Percentiles rank a stretch among this genome's conserved stretches.
phyloP scores from a whole-genome alignment of 2,113 vertebrate genomes.

The Aviceda subcristata region DNA sequence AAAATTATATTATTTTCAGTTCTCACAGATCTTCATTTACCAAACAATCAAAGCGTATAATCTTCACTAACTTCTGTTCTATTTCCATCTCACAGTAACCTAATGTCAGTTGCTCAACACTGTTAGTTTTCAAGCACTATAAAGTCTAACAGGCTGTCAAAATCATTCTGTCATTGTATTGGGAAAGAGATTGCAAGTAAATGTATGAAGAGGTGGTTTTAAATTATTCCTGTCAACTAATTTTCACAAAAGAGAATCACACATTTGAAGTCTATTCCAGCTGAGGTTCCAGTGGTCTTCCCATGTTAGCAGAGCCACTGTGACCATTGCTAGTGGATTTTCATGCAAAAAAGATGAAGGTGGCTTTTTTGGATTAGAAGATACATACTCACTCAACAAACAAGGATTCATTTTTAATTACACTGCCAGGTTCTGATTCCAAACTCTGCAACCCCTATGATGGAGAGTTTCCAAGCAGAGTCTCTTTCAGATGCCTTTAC shows the following conservation, averaged over 20 bases:
- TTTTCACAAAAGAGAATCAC: background rate
- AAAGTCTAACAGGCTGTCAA: background rate
- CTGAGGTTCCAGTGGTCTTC: background rate
- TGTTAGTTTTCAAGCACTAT: background rate
- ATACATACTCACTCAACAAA: background rate
- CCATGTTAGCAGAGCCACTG: background rate
- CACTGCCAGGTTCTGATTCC: background rate
- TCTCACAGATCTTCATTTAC: background rate
- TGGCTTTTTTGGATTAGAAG: background rate
- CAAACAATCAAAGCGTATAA: background rate
- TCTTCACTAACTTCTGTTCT: background rate
- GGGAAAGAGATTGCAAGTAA: background rate
- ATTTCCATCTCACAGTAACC: background rate
- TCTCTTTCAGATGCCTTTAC: background rate
- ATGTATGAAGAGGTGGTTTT: accelerated
- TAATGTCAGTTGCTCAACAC: background rate
- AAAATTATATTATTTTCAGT: background rate
- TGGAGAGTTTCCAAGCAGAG: background rate
- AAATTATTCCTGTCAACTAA: background rate
- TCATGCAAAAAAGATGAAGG: background rate
- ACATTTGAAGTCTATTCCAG: background rate
- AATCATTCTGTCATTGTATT: background rate
- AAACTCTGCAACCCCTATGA: background rate
- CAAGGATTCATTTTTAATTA: background rate
- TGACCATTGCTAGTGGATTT: background rate